Base-by-base conservation (phyloP, 2,797 vertebrate species). In the Protonibea diacanthus region DNA sequence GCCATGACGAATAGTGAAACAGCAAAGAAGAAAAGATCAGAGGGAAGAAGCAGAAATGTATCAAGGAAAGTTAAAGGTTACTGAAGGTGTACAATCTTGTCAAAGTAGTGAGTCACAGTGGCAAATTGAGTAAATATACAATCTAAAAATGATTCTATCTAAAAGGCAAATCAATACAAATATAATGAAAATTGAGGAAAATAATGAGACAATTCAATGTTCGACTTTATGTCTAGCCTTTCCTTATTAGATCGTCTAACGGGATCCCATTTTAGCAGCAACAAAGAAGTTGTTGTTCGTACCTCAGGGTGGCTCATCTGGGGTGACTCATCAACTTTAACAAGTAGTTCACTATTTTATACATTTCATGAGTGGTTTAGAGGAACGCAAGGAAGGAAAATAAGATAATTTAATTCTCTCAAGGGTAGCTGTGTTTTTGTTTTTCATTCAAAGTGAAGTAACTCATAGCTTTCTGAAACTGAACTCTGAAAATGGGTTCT, bases 151-250 rank as follows among this genome's bases (percentile, higher is more conserved):
- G 14, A 61, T 17, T 52, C 10, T 14, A 51, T 51, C 13, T 38
- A 52, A 27, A 23, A 60, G 25, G 17, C 2, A 12, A 45, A 15
- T 27, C 42, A 4, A 23, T 27, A 49, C 7, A 12, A 25, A 5
- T 33, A 13, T 25, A 40, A 11, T n/a, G 15, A 42, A 53, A 17
- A 44, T 0, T 52, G n/a, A 53, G 6, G 38, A 58, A 23, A 23
- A 52, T 23, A 21, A n/a, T 33, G 21, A 38, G 33, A 38, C 3
- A n/a, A 1, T 15, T 25, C 14, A 11, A 15, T 15, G 47, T 9
- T 61, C 9, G 23, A 55, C 6, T 55, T 38, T 58, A 56, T 76
- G 51, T 49, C 42, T 40, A 6, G 49, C 18, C 45, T 72, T 69
- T 15, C 3, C 3, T 40, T 17, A 61, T 52, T 33, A 21, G 3